Conservation (phyloP, 2,113 vertebrate genomes). For the Promerops cafer region DNA sequence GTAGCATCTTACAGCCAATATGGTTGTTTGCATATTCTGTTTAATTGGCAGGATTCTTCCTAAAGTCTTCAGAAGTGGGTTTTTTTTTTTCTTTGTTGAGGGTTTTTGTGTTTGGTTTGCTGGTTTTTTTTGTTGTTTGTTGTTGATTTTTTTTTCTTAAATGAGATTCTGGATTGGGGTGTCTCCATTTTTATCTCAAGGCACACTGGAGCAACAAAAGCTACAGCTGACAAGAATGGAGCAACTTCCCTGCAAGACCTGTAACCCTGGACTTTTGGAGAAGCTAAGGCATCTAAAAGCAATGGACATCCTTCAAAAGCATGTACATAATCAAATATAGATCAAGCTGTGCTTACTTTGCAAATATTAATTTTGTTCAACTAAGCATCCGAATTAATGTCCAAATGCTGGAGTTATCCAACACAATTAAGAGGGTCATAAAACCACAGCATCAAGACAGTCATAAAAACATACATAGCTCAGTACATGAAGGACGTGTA, state of each 20-base stretch:
- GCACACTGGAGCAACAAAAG: background rate
- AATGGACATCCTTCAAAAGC: background rate
- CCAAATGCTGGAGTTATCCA: background rate
- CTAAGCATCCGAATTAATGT: background rate
- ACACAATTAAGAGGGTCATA: no score
- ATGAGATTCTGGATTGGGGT: background rate
- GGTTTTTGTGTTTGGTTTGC: background rate
- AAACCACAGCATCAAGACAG: fast-evolving
- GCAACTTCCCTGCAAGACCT: background rate
- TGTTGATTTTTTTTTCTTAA: background rate
- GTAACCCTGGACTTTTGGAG: background rate
- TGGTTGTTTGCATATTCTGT: background rate
- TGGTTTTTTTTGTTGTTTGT: background rate
- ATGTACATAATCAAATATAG: fast-evolving
- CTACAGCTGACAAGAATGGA: background rate
- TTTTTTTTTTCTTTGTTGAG: background rate
- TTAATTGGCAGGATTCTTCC: background rate
- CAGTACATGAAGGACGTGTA: background rate
- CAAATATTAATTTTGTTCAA: background rate
- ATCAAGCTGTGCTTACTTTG: background rate
- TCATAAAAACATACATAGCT: background rate
- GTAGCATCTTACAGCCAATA: background rate
- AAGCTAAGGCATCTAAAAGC: background rate
- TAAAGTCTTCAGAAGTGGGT: background rate
- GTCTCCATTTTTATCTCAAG: background rate